Base-by-base conservation (phyloP, 2,888 invertebrate species). In the Allolobophora icterica region DNA sequence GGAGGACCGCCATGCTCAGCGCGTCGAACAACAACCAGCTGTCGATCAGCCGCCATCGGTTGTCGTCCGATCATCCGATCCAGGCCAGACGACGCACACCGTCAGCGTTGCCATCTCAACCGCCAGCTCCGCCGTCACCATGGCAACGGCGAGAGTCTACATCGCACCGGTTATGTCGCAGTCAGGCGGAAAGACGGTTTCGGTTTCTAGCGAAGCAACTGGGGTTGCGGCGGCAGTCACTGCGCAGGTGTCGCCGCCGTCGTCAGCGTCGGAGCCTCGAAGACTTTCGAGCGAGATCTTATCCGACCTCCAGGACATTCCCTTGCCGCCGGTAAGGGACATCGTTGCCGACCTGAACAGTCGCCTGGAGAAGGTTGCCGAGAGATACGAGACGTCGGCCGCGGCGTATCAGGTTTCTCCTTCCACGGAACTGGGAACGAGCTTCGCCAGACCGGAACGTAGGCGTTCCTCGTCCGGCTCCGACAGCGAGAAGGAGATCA, bases 271-370 rank as follows among this genome's bases (percentile, higher is more conserved):
- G 30, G 87, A 87, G 24, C 38, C 33, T 33, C 24, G 34, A 24
- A 34, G 87, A 24, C 34, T 40, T 33, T 42, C 42, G 89, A 89
- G n/a, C 89, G 89, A 89, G 89, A 42, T 90, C 89, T 33, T 87
- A 1, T 35, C 87, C 33, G 92, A 93, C 83, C 90, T 91, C 33
- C 91, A 91, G 34, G 92, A 92, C 89, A 91, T 92, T 89, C 92
- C 92, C 35, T 91, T 93, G 90, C 91, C 92, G 17, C 58, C 90
- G 34, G 92, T 92, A 17, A 92, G 93, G 89, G 92, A 93, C 38
- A 92, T 93, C 90, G 92, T 93, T 0, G 92, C 90, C 24, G 92
- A 92, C 90, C 84, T 93, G 6, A 92, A 93, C 90, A 83, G 92
- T 33, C 90, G 92, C 34, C 89, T 93, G 38, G 92, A 92, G 58